These are phyloP conservation scores for Hanleya hanleyi DNA, from an alignment of 2,888 invertebrate genomes.

Conservation along the genomic window DNA sequence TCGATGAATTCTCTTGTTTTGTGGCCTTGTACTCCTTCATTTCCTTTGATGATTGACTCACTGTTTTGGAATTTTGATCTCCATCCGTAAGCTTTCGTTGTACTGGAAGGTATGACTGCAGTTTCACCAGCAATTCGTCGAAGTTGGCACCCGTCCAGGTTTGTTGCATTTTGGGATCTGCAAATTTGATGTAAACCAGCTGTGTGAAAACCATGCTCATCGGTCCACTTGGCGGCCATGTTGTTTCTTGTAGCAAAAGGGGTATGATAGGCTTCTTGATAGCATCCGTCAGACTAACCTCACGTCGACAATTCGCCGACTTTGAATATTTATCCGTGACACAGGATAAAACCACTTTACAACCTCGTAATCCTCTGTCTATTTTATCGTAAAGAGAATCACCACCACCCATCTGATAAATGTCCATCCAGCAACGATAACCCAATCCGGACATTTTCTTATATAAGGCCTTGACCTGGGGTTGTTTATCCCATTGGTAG, in stretches of 20 bases:
- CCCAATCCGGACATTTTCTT: slow-evolving; percentile 55
- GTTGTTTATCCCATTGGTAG: slow-evolving; percentile 71
- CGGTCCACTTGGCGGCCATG: slow-evolving; percentile 70
- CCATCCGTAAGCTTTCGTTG: too few relatives aligned
- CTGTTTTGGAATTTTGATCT: too few relatives aligned
- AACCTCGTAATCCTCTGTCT: slow-evolving; percentile 63
- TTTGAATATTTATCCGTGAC: slow-evolving; percentile 68
- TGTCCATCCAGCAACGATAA: slow-evolving; percentile 69
- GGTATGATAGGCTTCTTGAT: slow-evolving; percentile 68
- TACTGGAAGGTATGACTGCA: too few relatives aligned
- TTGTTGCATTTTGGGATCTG: slow-evolving; percentile 42
- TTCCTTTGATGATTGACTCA: too few relatives aligned
- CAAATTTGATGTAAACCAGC: slow-evolving; percentile 61
- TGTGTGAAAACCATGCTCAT: slow-evolving; percentile 69
- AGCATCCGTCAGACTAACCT: slow-evolving; percentile 68
- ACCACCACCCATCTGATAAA: slow-evolving; percentile 71
- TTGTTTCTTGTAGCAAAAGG: slow-evolving; percentile 60
- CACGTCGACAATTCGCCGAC: slow-evolving; percentile 69
- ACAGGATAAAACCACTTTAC: slow-evolving; percentile 63
- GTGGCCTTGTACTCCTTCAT: too few relatives aligned
- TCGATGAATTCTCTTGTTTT: too few relatives aligned
- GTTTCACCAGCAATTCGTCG: slow-evolving; percentile 47
- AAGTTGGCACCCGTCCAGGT: slow-evolving; percentile 53
- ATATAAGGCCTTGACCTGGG: slow-evolving; percentile 61
- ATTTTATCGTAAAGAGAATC: slow-evolving; percentile 71